phyloP scores from a whole-genome alignment of 2,888 invertebrate species.

The Mesorhabditis sp. region DNA sequence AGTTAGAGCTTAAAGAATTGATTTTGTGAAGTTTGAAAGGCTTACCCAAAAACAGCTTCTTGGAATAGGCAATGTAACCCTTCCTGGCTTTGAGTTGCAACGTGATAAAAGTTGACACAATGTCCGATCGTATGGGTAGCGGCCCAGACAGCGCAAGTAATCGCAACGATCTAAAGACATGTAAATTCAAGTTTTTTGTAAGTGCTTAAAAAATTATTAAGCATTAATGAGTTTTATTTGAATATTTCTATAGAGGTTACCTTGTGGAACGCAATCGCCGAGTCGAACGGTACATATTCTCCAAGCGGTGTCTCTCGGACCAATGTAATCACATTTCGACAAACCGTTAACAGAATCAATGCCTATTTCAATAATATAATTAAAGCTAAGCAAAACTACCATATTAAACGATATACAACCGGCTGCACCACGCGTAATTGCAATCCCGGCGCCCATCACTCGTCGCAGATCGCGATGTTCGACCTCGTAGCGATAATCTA shows the following conservation, averaged over 20 bases:
- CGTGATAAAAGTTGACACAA: slow-evolving; percentile 93
- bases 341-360: slow-evolving; percentile 77
- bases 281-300: slow-evolving; percentile 87
- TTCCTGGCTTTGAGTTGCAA: slow-evolving; percentile 88
- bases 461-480: slow-evolving; percentile 90
- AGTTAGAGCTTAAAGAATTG: slow-evolving; percentile 70
- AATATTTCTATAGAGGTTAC: slow-evolving; percentile 22
- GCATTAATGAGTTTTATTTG: neutral
- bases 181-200: neutral
- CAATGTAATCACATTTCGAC: slow-evolving; percentile 82
- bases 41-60: slow-evolving; percentile 75
- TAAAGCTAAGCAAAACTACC: neutral
- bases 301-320: slow-evolving; percentile 88
- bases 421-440: slow-evolving; percentile 74
- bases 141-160: slow-evolving; percentile 87
- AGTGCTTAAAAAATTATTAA: neutral
- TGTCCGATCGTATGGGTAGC: slow-evolving; percentile 87
- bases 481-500: slow-evolving; percentile 90
- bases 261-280: slow-evolving; percentile 93
- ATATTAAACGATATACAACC: slow-evolving; percentile 11
- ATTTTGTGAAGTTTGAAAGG: slow-evolving; percentile 2
- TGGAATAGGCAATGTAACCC: slow-evolving; percentile 85
- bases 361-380: slow-evolving; percentile 66
- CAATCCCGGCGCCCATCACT: slow-evolving; percentile 94
- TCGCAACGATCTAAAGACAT: slow-evolving; percentile 73